Evolutionary conservation across 2,797 vertebrate genomes (phyloP), one percentile per base, ranked within the genome.

Genomic region (Chaenodraco wilsoni): DNA sequence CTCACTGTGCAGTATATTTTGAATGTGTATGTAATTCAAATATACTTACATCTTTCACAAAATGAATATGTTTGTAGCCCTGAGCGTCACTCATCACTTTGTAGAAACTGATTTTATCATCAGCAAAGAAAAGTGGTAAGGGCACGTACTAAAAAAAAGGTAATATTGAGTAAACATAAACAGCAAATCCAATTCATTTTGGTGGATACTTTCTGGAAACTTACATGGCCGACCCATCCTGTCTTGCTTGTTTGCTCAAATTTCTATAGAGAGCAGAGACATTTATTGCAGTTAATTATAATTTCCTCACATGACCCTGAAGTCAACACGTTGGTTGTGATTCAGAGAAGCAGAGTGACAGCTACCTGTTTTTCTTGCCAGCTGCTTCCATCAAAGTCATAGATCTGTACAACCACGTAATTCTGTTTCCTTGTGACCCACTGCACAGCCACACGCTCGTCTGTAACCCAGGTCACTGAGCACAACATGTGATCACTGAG

Each of bases 41-140:
- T 59, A 56, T 27, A 91, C 94, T 92, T 84, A 95, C 95, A 65
- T 91, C 85, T 77, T 95, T 96, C 77, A 99, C 91, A 82, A 95
- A 94, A 92, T 99, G 96, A 86, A 99, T 96, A 84, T 99, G 98
- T 93, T 98, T 99, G 89, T 97, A 99, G 85, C 97, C 97, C 55
- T 91, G 84, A 76, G 90, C 90, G 89, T 98, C 95, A 64, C 97
- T 99, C 94, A 98, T 96, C 87, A 99, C 95, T 94, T 97, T 98
- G 93, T 98, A 99, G 93, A 98, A 99, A 69, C 95, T 98, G 81
- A 88, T 88, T 59, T 94, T 91, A 85, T 99, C 96, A 59, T 94
- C 92, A 72, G 96, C 94, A 89, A 99, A 99, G 92, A 95, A 95
- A 49, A 97, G 94, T 74, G 94, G 82, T 54, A 95, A 94, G 60